Evolutionary conservation across 1,140 invertebrate species (phyloP).

Genomic region (Xylocopa sonorina): DNA sequence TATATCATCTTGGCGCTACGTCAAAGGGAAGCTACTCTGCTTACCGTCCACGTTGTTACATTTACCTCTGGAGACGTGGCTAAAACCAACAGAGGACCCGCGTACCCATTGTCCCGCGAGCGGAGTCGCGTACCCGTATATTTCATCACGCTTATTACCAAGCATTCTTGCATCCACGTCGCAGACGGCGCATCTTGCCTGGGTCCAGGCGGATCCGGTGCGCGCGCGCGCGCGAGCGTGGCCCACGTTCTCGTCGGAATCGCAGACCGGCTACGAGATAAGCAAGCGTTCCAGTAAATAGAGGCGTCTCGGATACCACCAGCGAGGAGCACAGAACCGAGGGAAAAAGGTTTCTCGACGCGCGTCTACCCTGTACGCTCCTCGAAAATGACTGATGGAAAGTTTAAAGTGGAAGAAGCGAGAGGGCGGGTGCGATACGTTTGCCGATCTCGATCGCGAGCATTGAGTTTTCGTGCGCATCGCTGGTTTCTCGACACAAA

Average conservation of each 20-base stretch:
- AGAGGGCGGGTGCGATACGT: too few species aligned
- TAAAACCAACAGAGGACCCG: neutral
- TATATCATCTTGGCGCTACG: neutral
- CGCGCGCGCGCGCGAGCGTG: too few species aligned
- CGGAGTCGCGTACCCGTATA: neutral
- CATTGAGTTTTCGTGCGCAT: neutral
- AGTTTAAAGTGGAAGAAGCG: too few species aligned
- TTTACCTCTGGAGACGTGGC: neutral
- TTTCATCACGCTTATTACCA: neutral
- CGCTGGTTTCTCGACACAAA: neutral
- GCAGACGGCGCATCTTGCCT: neutral
- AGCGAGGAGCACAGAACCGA: neutral
- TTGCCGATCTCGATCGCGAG: neutral
- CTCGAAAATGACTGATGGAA: too few species aligned
- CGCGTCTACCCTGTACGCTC: too few species aligned
- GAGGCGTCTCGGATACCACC: neutral
- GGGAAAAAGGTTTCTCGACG: too few species aligned
- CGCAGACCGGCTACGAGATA: too few species aligned
- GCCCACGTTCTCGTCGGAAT: too few species aligned
- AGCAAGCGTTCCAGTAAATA: constrained; percentile 26
- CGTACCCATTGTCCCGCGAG: neutral
- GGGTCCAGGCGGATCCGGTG: neutral
- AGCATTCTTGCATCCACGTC: neutral
- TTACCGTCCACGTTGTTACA: neutral
- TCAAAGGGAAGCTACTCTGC: neutral